Base-by-base conservation (phyloP, 2,113 vertebrate species). In the Colinus virginianus region DNA sequence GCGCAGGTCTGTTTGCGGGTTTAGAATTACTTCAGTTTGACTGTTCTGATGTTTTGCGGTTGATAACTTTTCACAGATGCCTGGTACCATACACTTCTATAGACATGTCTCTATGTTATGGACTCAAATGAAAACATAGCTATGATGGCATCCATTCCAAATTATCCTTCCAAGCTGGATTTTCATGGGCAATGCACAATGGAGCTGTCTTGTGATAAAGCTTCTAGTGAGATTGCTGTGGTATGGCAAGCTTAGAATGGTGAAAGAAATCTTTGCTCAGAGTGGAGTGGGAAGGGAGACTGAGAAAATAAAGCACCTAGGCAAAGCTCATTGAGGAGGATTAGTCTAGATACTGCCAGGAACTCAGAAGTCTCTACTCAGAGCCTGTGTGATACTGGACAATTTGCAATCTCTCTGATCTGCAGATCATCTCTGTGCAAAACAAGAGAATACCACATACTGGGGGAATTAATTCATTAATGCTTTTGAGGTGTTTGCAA, bases 401-500 rank as follows among this genome's bases (percentile, higher is more conserved):
- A 88, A 11, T 62, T 84, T 87, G 7, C 43, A 36, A 53, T 84
- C 68, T 71, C 28, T 74, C n/a, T 9, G 3, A 53, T 15, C 74
- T 87, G 67, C 34, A 32, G 61, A 62, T 78, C 70, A n/a, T 64
- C 43, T 42, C n/a, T 91, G 59, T 49, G 48, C 64, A 80, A 80
- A 95, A 76, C 30, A 30, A 78, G 74, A 43, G 74, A 93, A 69
- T 88, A 15, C 56, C 90, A 85, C 20, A 12, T 92, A 4, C 56
- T 53, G 77, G 40, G 80, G 83, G 56, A 78, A 84, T 48, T 34
- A 84, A 84, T 59, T 93, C 34, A 36, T 94, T 84, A 68, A 12
- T 75, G 66, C 62, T 71, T 84, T 36, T 61, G 48, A 86, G 55
- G 23, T 91, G 48, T 90, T 88, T 90, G 67, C 83, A 68, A 76